These are phyloP conservation scores for Apis mellifera DNA, from an alignment of 1,140 invertebrate species.

Conservation along the genomic window Amel_HAv3.1 CM009940.2:11454501-11455000, in stretches of 20 bases:
- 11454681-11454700: neutral
- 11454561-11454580: neutral
- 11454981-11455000: too few relatives aligned
- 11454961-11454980: too few relatives aligned
- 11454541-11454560: conserved; percentile 9
- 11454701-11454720: conserved; percentile 11
- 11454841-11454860: conserved; percentile 6
- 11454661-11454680: neutral
- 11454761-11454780: neutral
- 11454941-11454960: neutral
- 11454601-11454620: conserved; percentile 14
- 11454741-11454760: neutral
- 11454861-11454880: neutral
- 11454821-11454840: neutral
- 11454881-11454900: too few relatives aligned
- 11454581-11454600: neutral
- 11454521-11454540: neutral
- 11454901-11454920: too few relatives aligned
- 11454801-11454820: neutral
- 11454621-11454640: conserved; percentile 46
- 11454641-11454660: conserved; percentile 25
- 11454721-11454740: neutral
- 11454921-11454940: too few relatives aligned
- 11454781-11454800: neutral
- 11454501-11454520: neutral